Percentiles rank a stretch among this genome's conserved stretches.
phyloP scores from a whole-genome alignment of 2,113 vertebrate species.

The Eupsittula cactorum region DNA sequence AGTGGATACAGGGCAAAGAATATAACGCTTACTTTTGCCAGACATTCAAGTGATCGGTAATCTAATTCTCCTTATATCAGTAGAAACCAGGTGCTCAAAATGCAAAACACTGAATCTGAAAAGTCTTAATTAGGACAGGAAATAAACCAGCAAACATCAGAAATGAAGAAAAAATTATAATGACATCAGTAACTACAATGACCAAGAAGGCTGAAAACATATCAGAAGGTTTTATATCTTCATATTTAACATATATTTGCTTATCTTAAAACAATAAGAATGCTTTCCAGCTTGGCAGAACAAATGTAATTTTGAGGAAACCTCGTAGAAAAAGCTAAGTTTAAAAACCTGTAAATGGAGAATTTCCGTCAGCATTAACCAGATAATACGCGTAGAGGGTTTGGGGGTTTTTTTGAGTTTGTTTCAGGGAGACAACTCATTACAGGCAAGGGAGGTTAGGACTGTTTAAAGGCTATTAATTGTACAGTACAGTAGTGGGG shows the following conservation, averaged over 20 bases:
- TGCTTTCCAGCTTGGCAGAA: background rate
- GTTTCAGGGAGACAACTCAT: background rate
- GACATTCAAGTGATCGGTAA: background rate
- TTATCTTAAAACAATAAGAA: background rate
- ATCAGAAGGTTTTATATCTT: background rate
- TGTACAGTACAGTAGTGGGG: background rate
- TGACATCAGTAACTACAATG: background rate
- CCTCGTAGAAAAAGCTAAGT: background rate
- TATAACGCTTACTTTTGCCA: background rate
- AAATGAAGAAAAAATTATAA: background rate
- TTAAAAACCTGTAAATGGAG: background rate
- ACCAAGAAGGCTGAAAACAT: background rate
- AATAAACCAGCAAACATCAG: background rate
- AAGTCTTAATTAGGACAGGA: background rate
- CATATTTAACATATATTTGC: background rate
- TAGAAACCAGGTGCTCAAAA: background rate
- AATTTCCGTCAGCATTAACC: background rate
- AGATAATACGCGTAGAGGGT: background rate
- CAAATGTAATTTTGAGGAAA: background rate
- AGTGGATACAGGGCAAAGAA: background rate
- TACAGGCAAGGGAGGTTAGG: background rate
- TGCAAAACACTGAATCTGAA: background rate
- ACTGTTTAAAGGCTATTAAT: background rate
- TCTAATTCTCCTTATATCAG: background rate
- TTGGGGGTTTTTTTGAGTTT: rapidly evolving